These are phyloP conservation scores for Drosophila equinoxialis DNA, from an alignment of 1,140 invertebrate genomes.

Conservation along the genomic window DNA sequence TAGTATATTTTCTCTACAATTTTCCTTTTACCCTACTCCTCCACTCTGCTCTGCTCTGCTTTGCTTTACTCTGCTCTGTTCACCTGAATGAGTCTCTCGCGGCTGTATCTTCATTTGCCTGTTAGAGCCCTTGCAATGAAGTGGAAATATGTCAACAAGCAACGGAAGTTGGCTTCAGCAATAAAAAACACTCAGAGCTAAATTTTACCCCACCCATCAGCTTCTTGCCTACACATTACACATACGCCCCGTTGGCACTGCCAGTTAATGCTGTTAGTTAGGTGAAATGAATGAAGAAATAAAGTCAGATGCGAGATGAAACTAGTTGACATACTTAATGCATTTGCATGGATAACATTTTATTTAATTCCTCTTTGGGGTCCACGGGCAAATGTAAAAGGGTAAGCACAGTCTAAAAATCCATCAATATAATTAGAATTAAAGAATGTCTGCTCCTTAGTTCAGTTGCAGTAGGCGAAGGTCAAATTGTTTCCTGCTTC, in stretches of 20 bases:
- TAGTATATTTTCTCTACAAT: constrained; percentile 38
- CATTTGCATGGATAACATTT: constrained; percentile 12
- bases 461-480: not conserved
- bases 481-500: not conserved
- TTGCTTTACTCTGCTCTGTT: constrained; percentile 20
- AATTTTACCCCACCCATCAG: constrained; percentile 8
- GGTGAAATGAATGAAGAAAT: constrained; percentile 26
- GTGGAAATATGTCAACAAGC: constrained; percentile 81
- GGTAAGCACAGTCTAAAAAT: not conserved
- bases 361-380: constrained; percentile 14
- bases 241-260: constrained; percentile 54
- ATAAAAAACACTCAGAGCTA: constrained; percentile 47
- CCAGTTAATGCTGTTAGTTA: constrained; percentile 68
- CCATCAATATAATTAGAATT: too few relatives aligned
- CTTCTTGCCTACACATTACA: constrained; percentile 34
- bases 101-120: constrained; percentile 77
- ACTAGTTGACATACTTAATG: constrained; percentile 70
- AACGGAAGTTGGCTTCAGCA: constrained; percentile 71
- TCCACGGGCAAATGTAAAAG: not conserved
- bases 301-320: constrained; percentile 59
- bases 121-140: constrained; percentile 64
- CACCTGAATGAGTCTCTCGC: constrained; percentile 62
- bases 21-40: constrained; percentile 14
- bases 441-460: too few relatives aligned
- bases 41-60: not conserved